Base-by-base conservation (phyloP, 2,888 invertebrate genomes). In the Teinopalpus imperialis region DNA sequence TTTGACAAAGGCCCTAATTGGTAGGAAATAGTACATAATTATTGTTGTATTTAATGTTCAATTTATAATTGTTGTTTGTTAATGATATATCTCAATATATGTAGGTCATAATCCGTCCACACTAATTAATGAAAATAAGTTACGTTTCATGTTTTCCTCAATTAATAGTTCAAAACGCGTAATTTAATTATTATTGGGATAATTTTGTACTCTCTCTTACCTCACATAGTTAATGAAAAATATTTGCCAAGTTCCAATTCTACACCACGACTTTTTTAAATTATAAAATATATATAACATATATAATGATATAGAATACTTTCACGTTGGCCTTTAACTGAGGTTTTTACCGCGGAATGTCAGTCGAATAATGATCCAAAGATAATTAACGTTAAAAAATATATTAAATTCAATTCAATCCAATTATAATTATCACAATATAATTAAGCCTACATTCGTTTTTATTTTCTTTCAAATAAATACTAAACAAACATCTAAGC, bases 11-110 rank as follows among this genome's bases (percentile, higher is more conserved):
- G 55, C 62, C 61, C 65, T 76, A 75, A 75, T 75, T 74, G 73
- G 69, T 68, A 64, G 69, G 65, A 74, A 71, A 74, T 72, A 69
- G 71, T 69, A 62, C 57, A 62, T 70, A 64, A 74, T 74, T 63
- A 63, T 49, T 49, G 51, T 62, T 56, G 54, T 58, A 54, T 59
- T 60, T 49, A 59, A 60, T 65, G 61, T 63, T 62, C n/a, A n/a
- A n/a, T n/a, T n/a, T n/a, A n/a, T 64, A 61, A 61, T 65, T 65
- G 60, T 56, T 53, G 35, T 53, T 44, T 49, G 43, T 41, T 57
- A 53, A 54, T 53, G 44, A 59, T 67, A 70, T 70, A 60, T 61
- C 66, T 69, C 54, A 69, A 71, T 71, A 66, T 39, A 71, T 71
- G 66, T 39, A 44, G 46, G 30, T 4, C 29, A 21, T 34, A 51